Base-by-base conservation (phyloP, 2,797 vertebrate species). In the Neopelma chrysocephalum region DNA sequence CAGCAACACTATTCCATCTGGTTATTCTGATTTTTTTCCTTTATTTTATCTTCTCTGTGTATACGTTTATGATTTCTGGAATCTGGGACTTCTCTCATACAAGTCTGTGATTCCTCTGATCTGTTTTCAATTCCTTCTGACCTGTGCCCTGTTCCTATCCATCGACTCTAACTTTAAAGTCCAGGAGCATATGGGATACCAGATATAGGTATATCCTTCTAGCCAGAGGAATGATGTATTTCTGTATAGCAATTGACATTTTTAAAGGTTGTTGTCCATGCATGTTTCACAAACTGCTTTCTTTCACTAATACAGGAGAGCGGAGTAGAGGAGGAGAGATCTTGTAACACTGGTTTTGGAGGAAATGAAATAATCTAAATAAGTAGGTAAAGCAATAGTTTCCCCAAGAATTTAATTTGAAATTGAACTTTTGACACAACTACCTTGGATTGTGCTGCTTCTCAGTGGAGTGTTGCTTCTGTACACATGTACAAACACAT, bases 321-420 rank as follows among this genome's bases (percentile, higher is more conserved):
- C 0, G 0, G 29, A 77, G 3, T 31, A 84, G 31, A 68, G 43
- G 7, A 38, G 19, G 3, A 81, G 32, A 31, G 34, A 50, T 65
- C 15, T 53, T 38, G 6, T 5, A 64, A 31, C n/a, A 8, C 25
- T 34, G 34, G 14, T 40, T 76, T 90, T 58, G 31, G 42, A 82
- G 43, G 51, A 85, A 88, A 61, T 7, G 1, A 72, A 31, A 43
- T 69, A 3, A 76, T 71, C 26, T 53, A 40, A 82, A 60, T 56
- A 61, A 13, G 36, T 7, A 56, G 15, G 13, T 32, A 77, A 72
- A 50, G 6, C 54, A 65, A 20, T 31, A 51, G 4, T 38, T 84
- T 89, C 12, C 14, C 13, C 8, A 22, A 50, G 18, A 76, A 32
- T 60, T 84, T 69, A 65, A 42, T 61, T 57, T 48, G 25, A 75